These are phyloP conservation scores for Siniperca knerii DNA, from an alignment of 2,113 vertebrate species.

Conservation along the genomic window DNA sequence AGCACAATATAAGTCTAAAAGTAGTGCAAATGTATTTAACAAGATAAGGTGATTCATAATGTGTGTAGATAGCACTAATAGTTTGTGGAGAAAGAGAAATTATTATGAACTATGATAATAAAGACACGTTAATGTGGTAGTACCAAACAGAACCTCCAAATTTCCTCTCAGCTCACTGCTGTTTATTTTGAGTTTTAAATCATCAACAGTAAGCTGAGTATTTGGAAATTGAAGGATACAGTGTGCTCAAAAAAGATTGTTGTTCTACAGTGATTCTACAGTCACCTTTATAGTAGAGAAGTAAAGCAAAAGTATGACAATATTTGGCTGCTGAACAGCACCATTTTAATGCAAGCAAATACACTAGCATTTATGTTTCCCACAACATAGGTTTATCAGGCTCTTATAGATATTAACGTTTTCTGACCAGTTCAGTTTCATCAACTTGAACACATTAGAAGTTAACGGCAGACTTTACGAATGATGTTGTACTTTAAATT, in stretches of 20 bases:
- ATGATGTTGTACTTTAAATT: too few relatives aligned
- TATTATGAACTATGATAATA: not conserved
- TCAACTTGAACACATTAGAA: too few relatives aligned
- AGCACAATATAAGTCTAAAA: not conserved
- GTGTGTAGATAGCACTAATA: not conserved
- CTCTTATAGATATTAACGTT: too few relatives aligned
- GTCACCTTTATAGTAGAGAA: not conserved
- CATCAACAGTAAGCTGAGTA: not conserved
- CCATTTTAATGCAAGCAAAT: too few relatives aligned
- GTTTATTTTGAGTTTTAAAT: not conserved
- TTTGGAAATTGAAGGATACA: not conserved
- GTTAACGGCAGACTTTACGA: too few relatives aligned
- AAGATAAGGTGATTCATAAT: not conserved
- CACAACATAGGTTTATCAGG: too few relatives aligned
- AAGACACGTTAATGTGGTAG: not conserved
- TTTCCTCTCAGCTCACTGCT: not conserved
- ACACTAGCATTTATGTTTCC: too few relatives aligned
- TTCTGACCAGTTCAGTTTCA: too few relatives aligned
- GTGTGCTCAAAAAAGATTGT: not conserved
- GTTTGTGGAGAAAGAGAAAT: not conserved
- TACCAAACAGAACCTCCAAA: not conserved
- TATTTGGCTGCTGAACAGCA: too few relatives aligned
- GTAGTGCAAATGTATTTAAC: not conserved
- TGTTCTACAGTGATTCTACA: not conserved
- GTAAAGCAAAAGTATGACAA: too few relatives aligned